Base-by-base conservation (phyloP, 35 echinoderm and acorn worm species). In the Heliocidaris tuberculata region DNA sequence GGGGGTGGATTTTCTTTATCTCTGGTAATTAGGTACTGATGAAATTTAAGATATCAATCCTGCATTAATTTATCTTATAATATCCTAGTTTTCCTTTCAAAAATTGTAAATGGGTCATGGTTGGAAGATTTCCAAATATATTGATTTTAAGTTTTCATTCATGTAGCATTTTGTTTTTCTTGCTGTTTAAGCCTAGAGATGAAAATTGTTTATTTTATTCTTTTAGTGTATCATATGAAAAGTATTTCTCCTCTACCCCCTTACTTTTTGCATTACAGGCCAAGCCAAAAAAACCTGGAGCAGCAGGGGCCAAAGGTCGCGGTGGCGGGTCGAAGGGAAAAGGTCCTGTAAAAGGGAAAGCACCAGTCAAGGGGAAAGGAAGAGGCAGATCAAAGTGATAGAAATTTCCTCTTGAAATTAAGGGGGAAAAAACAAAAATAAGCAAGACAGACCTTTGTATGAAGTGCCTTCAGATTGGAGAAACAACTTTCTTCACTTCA, bases 271-370 rank as follows among this genome's bases (percentile, higher is more conserved):
- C 32, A 91, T 92, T 35, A 32, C 90, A 88, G 93, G 95, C 59
- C 31, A 94, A 96, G 86, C 32, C 86, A 85, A 94, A 56, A 48
- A 42, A 15, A 47, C 7, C 13, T 24, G 31, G 47, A 48, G 48
- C n/a, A 47, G 21, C 13, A 49, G 31, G 47, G 47, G 87, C 87
- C 87, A 42, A 32, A 32, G 47, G 87, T n/a, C 49, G 29, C 30
- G 93, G 85, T n/a, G 92, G 85, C 15, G 89, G 89, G 50, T 95
- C 95, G 12, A 94, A 96, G 92, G 95, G 93, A 15, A 96, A 96
- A 96, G 95, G 50, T 16, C 93, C 95, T 47, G 95, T 87, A 32
- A 96, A 94, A 94, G 95, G 95, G 85, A 85, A 88, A 91, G 94
- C 86, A 27, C 50, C 78, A 24, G 93, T 13, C 21, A 96, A 96